Percentiles rank a stretch among this genome's conserved stretches.
Conservation (phyloP, 2,888 invertebrate genomes). For the Perdita meconis region DNA sequence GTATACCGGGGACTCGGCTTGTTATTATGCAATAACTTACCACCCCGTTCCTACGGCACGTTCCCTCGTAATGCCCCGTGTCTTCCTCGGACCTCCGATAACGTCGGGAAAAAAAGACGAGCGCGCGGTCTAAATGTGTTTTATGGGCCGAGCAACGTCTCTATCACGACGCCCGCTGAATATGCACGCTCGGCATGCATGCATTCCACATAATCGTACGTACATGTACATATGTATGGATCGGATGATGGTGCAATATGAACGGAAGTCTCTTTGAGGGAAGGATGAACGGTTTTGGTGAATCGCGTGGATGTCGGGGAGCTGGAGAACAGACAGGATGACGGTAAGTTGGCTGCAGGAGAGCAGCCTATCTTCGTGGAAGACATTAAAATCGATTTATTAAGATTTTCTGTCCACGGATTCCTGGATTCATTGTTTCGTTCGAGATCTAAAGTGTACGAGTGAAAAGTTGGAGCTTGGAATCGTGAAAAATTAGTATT, state of each 20-base stretch:
- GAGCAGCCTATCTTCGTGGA: too few relatives aligned
- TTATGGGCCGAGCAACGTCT: conserved; percentile 80
- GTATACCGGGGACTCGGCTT: conserved; percentile 75
- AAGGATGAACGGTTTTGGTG: conserved; percentile 23
- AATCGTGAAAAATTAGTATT: too few relatives aligned
- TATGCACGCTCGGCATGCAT: conserved; percentile 78
- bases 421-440: too few relatives aligned
- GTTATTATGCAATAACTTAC: conserved; percentile 82
- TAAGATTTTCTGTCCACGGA: too few relatives aligned
- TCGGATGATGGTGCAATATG: conserved; percentile 66
- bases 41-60: conserved; percentile 43
- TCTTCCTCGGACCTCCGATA: conserved; percentile 47
- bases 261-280: conserved; percentile 8
- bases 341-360: background rate
- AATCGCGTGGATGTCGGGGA: background rate
- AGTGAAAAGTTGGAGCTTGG: too few relatives aligned
- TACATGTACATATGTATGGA: conserved; percentile 56
- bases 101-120: conserved; percentile 22
- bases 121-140: conserved; percentile 77
- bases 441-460: too few relatives aligned
- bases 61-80: conserved; percentile 33
- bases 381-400: too few relatives aligned
- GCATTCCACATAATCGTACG: conserved; percentile 74
- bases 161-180: conserved; percentile 79
- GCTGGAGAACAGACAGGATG: background rate